Conservation (phyloP, 2,888 invertebrate species). For the Polyploca ridens region DNA sequence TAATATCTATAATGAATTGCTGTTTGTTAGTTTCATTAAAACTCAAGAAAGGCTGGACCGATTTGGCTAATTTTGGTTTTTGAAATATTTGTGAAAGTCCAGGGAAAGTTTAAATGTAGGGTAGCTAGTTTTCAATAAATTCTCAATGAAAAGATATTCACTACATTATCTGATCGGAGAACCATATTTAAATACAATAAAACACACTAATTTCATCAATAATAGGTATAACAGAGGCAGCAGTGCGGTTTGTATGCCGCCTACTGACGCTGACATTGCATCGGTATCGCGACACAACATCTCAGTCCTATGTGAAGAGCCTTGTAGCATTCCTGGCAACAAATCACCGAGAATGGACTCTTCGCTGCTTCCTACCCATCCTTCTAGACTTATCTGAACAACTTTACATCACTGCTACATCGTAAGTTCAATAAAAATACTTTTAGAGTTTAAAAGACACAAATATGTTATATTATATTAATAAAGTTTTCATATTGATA, state of each 20-base stretch:
- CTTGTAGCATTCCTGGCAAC: slow-evolving; percentile 87
- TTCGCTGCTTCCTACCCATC: slow-evolving; percentile 88
- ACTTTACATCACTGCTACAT: slow-evolving; percentile 86
- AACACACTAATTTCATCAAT: background rate
- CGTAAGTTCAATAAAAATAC: slow-evolving; percentile 82
- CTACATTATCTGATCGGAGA: background rate
- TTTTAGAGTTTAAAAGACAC: too few species aligned
- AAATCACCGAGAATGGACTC: slow-evolving; percentile 87
- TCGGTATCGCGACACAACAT: slow-evolving; percentile 91
- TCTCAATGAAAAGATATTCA: too few species aligned
- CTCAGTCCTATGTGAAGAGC: slow-evolving; percentile 89
- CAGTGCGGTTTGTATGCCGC: slow-evolving; percentile 91
- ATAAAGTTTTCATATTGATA: too few species aligned
- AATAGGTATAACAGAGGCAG: slow-evolving; percentile 90
- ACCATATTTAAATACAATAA: background rate
- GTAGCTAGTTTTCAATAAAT: too few species aligned
- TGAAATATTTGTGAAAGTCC: too few species aligned
- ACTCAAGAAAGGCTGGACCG: too few species aligned
- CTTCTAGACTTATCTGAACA: slow-evolving; percentile 86
- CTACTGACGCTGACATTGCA: slow-evolving; percentile 90
- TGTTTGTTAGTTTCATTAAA: too few species aligned
- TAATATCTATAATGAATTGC: too few species aligned
- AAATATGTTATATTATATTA: too few species aligned
- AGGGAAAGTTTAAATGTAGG: too few species aligned
- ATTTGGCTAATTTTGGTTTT: too few species aligned